Evolutionary conservation across 2,113 vertebrate species (phyloP), one percentile per base, ranked within the genome.

Genomic region (Takifugu flavidus): DNA sequence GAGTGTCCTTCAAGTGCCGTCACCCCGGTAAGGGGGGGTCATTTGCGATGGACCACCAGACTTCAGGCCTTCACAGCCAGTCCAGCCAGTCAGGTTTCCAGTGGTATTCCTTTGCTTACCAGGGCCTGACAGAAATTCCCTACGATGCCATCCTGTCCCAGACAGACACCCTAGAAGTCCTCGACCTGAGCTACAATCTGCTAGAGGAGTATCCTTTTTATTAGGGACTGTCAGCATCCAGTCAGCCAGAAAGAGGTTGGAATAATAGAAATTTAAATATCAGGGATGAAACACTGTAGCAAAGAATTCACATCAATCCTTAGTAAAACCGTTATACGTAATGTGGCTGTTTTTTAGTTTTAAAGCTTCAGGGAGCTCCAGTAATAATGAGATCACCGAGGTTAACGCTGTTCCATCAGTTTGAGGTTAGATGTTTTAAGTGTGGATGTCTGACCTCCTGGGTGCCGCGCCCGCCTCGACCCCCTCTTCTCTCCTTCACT

Each of bases 121-220:
- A 89, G 73, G 52, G 67, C 60, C 85, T 92, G 7, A 64, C 78
- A 13, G 90, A 92, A 60, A 88, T 92, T 52, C 91, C 91, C 3
- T 90, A 91, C 50, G 79, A 87, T 4, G 3, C 25, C 58, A 92
- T 92, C 7, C 69, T 91, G 2, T 54, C 72, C 0, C 86, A 89
- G 61, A 78, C 50, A 0, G 72, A 85, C 31, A 80, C 70, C 1
- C 83, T 92, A 55, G 86, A 92, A 80, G 88, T 90, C 42, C 74
- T 92, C 82, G 90, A 91, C 73, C 84, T 91, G 63, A 91, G 91
- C 46, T 86, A 90, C 78, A 92, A 92, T 56, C 28, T 85, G 46
- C 80, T 92, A 62, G 70, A 90, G 11, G 90, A 92, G 91, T 91
- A 92, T 91, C 90, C 90, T 92, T 91, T 72, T 13, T 1, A 25